phyloP scores from a whole-genome alignment of 2,113 vertebrate genomes.

The Sigmodon hispidus region DNA sequence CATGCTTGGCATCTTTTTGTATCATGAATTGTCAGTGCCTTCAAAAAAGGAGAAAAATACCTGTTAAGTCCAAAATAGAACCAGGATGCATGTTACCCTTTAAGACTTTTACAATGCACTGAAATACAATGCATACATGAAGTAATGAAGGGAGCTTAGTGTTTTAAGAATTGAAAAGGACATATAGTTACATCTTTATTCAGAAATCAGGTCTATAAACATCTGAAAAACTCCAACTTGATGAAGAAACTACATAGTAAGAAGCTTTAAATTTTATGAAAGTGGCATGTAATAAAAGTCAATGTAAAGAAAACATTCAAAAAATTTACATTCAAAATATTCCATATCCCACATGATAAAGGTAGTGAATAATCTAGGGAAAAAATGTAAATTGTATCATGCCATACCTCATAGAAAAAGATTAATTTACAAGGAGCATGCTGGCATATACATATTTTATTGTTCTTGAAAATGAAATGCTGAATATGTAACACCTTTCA shows the following conservation, averaged over 20 bases:
- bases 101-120: neutral
- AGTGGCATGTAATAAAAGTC: neutral
- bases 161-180: neutral
- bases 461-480: constrained; percentile 2
- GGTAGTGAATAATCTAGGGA: neutral
- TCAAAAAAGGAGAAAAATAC: constrained; percentile 35
- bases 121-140: neutral
- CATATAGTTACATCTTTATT: constrained; percentile 19
- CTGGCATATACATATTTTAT: neutral
- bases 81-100: neutral
- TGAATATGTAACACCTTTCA: neutral
- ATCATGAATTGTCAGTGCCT: constrained; percentile 97
- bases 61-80: constrained; percentile 1
- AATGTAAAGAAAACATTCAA: neutral
- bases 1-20: constrained; percentile 90
- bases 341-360: constrained; percentile 3
- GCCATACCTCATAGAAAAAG: neutral
- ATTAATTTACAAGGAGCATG: neutral
- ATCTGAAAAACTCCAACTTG: neutral
- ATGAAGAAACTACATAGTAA: neutral
- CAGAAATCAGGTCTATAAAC: neutral
- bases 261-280: constrained; percentile 33
- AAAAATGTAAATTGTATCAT: neutral
- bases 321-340: constrained; percentile 35
- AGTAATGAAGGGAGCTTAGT: neutral